Evolutionary conservation across 2,113 vertebrate genomes (phyloP).

Genomic region (Ancistrus triradiatus): DNA sequence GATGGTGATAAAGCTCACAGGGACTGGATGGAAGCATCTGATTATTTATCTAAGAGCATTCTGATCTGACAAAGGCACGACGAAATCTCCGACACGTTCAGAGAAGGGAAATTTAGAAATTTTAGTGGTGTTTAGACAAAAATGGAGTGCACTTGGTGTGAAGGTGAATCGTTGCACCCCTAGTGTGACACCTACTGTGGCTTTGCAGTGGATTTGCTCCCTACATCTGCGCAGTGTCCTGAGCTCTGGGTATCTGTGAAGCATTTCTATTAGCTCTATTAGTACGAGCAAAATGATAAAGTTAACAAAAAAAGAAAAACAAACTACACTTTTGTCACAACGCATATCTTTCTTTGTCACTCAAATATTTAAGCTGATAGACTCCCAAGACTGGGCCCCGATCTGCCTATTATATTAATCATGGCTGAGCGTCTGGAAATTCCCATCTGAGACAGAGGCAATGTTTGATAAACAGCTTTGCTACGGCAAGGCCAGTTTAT

Average conservation of each 20-base stretch:
- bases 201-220: not conserved
- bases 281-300: not conserved
- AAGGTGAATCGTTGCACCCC: no score
- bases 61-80: no score
- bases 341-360: conserved; percentile 48
- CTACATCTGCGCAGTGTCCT: not conserved
- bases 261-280: conserved; percentile 4
- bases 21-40: no score
- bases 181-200: no score
- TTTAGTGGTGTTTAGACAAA: no score
- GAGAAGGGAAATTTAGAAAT: no score
- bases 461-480: conserved; percentile 41
- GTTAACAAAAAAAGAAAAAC: conserved; percentile 1
- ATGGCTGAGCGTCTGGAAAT: conserved; percentile 29
- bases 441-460: conserved; percentile 31
- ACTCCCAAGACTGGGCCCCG: conserved; percentile 18
- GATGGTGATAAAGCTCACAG: no score
- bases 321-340: conserved; percentile 45
- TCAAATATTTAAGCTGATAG: conserved; percentile 39
- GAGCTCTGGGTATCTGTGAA: conserved; percentile 16
- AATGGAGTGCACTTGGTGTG: no score
- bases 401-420: conserved; percentile 45
- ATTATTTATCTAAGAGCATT: no score
- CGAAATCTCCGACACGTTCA: no score
- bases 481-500: conserved; percentile 12